Evolutionary conservation across 1,140 invertebrate species (phyloP).

Genomic region (Propsilocerus akamusi): DNA sequence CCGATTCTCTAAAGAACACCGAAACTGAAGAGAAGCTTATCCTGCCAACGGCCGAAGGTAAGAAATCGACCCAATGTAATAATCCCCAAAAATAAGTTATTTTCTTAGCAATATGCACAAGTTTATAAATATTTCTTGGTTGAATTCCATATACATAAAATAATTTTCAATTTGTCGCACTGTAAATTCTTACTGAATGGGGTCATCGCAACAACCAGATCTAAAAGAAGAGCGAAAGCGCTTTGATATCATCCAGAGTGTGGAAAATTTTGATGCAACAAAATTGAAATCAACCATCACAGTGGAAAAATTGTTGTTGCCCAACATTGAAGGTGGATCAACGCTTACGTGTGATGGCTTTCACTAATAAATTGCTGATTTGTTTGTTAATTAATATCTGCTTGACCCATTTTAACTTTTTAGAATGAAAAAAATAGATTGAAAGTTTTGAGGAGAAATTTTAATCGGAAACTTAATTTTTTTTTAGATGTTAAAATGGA

Average conservation of each 20-base stretch:
- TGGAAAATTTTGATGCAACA: slow-evolving; percentile 50
- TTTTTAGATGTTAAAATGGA: slow-evolving; percentile 64
- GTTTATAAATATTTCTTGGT: not conserved
- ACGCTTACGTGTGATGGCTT: not conserved
- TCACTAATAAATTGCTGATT: not conserved
- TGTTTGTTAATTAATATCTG: not conserved
- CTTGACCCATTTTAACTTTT: not conserved
- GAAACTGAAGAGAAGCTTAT: slow-evolving; percentile 72
- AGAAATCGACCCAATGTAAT: slow-evolving; percentile 7
- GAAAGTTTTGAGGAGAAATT: slow-evolving; percentile 10
- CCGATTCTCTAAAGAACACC: slow-evolving; percentile 62
- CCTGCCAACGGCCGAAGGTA: slow-evolving; percentile 76
- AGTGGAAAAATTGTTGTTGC: slow-evolving; percentile 58
- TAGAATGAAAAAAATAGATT: not conserved
- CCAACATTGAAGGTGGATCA: slow-evolving; percentile 65
- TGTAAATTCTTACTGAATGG: not conserved
- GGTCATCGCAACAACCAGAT: slow-evolving; percentile 29
- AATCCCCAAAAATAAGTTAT: not conserved
- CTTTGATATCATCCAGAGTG: slow-evolving; percentile 47
- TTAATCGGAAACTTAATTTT: slow-evolving; percentile 7
- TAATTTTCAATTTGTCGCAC: not conserved
- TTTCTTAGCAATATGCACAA: no score
- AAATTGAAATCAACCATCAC: slow-evolving; percentile 55
- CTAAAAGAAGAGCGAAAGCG: slow-evolving; percentile 55
- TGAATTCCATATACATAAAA: not conserved